A percentile compares a stretch with the other conserved stretches of the same genome.
phyloP scores from a whole-genome alignment of 2,888 invertebrate genomes.

The Dynastes maya region DNA sequence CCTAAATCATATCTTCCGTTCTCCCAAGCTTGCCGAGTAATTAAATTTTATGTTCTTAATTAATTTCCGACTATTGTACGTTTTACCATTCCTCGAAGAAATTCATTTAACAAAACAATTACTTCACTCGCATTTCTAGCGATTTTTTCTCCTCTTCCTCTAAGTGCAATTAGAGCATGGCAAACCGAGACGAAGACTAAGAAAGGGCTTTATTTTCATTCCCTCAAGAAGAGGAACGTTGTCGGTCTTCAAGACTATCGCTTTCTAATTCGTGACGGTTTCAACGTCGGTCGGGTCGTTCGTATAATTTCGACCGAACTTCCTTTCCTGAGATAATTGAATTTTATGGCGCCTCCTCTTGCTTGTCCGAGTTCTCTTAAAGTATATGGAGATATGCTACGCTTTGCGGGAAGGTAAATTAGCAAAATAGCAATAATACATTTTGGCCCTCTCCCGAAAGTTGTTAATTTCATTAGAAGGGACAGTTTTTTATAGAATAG shows the following conservation, averaged over 20 bases:
- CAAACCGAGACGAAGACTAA: background rate
- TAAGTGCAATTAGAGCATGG: background rate
- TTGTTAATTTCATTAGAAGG: too few relatives aligned
- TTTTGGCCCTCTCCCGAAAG: too few relatives aligned
- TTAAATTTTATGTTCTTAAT: slow-evolving; percentile 31
- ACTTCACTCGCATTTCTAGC: background rate
- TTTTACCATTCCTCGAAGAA: slow-evolving; percentile 14
- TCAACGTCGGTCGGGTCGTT: background rate
- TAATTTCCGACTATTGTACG: slow-evolving; percentile 19
- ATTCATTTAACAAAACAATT: slow-evolving; percentile 42
- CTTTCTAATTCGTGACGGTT: slow-evolving; percentile 32
- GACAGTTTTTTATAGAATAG: too few relatives aligned
- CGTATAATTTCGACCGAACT: slow-evolving; percentile 38
- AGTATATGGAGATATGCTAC: too few relatives aligned
- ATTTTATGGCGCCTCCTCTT: slow-evolving; percentile 29
- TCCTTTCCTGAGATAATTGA: slow-evolving; percentile 34
- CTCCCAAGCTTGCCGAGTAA: background rate
- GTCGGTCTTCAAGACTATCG: slow-evolving; percentile 17
- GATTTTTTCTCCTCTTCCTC: background rate
- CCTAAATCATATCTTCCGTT: slow-evolving; percentile 10
- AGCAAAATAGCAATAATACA: too few relatives aligned
- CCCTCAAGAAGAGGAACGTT: background rate
- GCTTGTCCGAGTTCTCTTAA: background rate
- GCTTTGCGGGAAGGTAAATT: too few relatives aligned
- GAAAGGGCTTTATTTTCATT: slow-evolving; percentile 3